Conservation (phyloP, 2,888 invertebrate genomes). For the Lithosia quadra region DNA sequence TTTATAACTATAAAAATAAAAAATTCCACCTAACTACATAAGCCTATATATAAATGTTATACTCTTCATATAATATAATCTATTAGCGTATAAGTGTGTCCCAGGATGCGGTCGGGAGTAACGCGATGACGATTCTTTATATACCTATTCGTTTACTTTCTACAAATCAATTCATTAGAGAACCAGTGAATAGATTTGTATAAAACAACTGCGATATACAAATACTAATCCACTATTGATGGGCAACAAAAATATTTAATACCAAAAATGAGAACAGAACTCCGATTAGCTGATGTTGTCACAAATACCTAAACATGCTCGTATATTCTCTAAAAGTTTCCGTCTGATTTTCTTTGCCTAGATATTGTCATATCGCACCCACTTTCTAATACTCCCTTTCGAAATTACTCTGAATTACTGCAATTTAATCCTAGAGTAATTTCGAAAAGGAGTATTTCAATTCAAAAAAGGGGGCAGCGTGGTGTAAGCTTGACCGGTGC, state of each 20-base stretch:
- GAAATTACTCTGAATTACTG: conserved; percentile 71
- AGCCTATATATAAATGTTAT: conserved; percentile 3
- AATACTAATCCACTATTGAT: conserved; percentile 4
- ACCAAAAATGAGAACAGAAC: neutral
- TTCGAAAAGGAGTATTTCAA: conserved; percentile 88
- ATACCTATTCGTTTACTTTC: conserved; percentile 26
- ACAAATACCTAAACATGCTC: neutral
- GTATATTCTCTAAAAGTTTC: conserved; percentile 3
- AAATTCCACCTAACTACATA: conserved; percentile 33
- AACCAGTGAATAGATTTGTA: conserved; percentile 40
- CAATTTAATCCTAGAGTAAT: conserved; percentile 71
- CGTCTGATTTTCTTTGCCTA: neutral
- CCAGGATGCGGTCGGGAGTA: too few relatives aligned
- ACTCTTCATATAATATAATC: conserved; percentile 6
- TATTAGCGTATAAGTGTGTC: too few relatives aligned
- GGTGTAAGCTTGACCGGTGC: conserved; percentile 87
- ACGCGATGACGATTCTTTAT: too few relatives aligned
- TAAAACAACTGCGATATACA: conserved; percentile 29
- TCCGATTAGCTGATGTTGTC: neutral
- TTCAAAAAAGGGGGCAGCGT: conserved; percentile 93
- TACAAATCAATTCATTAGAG: conserved; percentile 32
- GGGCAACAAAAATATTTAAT: neutral
- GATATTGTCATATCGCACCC: conserved; percentile 8
- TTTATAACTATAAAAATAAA: conserved; percentile 50
- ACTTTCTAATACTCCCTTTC: conserved; percentile 81